Evolutionary conservation across 2,888 invertebrate species (phyloP).

Genomic region (Julus scandinavius): DNA sequence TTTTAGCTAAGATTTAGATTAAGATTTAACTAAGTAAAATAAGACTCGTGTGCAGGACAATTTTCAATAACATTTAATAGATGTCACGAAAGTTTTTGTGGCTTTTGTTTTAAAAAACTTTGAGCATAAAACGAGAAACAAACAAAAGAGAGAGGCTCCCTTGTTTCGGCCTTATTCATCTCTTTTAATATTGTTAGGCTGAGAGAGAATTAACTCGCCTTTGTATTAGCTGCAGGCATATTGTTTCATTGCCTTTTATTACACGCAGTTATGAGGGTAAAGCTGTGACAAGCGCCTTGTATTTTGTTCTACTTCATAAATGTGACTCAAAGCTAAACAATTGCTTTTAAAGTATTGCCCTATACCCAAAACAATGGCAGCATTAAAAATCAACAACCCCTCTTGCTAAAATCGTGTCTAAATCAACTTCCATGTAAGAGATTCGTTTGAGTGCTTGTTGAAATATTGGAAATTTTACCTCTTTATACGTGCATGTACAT

Average conservation of each 20-base stretch:
- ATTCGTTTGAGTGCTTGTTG: neutral
- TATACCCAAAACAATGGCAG: constrained; percentile 11
- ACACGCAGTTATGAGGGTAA: neutral
- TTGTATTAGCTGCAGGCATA: neutral
- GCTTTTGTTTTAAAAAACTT: neutral
- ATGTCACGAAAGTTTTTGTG: neutral
- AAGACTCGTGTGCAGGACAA: neutral
- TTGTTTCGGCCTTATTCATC: neutral
- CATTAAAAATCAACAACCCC: constrained; percentile 3
- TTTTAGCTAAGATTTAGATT: no score
- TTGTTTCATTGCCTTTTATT: neutral
- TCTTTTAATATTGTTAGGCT: neutral
- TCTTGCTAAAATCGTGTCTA: neutral
- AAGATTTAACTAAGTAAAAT: no score
- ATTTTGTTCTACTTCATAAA: neutral
- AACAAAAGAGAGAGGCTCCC: neutral
- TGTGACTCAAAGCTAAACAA: constrained; percentile 15
- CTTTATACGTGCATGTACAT: neutral
- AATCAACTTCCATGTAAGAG: neutral
- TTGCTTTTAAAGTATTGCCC: neutral
- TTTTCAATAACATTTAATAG: neutral
- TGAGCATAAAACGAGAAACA: neutral
- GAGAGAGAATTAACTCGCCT: neutral
- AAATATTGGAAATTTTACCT: neutral
- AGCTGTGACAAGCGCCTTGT: neutral